Percentiles rank a stretch among this genome's conserved stretches.
Evolutionary conservation across 2,797 vertebrate genomes (phyloP).

Genomic region (Rhincodon typus): DNA sequence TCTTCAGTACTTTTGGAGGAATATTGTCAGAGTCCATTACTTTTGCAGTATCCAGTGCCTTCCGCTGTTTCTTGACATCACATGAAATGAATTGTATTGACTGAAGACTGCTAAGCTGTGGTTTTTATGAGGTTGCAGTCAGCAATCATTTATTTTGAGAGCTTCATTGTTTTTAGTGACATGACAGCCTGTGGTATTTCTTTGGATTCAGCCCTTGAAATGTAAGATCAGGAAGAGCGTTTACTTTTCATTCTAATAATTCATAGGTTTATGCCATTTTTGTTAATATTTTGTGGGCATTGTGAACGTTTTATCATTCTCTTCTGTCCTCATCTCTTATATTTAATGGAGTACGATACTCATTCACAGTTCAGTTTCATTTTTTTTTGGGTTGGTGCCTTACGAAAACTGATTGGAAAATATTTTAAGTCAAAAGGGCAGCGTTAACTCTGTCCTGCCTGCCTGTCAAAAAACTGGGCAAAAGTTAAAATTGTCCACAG

Average conservation of each 20-base stretch:
- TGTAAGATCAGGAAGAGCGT: background rate
- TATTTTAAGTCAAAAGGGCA: background rate
- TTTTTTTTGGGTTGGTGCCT: background rate
- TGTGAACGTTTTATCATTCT: background rate
- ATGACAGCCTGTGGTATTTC: slow-evolving; percentile 15
- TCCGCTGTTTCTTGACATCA: too few relatives aligned
- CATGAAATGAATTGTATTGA: too few relatives aligned
- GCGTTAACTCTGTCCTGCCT: background rate
- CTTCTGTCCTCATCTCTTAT: background rate
- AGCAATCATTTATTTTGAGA: background rate
- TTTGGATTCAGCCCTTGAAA: slow-evolving; percentile 1
- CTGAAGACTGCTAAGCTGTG: background rate
- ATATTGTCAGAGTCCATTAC: too few relatives aligned
- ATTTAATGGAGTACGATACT: background rate
- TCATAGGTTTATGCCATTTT: background rate
- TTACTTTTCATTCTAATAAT: background rate
- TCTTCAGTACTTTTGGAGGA: too few relatives aligned
- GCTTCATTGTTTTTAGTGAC: background rate
- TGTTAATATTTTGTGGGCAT: background rate
- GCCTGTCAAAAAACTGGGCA: background rate
- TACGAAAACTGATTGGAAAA: background rate
- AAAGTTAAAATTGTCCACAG: background rate
- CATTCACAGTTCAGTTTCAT: background rate
- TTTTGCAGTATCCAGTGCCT: too few relatives aligned
- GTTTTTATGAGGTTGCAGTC: background rate